These are phyloP conservation scores for Nibea coibor DNA, from an alignment of 2,113 vertebrate species.

Conservation along the genomic window DNA sequence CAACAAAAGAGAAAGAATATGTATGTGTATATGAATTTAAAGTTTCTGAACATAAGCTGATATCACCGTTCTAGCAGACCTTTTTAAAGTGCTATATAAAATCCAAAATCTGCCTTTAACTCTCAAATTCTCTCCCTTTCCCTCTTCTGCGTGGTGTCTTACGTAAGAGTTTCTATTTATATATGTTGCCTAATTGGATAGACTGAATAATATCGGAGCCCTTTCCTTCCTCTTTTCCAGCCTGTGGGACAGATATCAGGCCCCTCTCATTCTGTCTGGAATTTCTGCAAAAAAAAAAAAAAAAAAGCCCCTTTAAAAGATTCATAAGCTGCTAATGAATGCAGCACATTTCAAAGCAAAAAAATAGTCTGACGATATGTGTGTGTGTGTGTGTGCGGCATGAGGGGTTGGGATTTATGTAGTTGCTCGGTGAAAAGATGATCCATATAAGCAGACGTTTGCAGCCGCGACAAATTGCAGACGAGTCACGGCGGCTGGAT, in stretches of 20 bases:
- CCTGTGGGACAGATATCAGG: slow-evolving; percentile 54
- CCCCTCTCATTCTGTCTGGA: slow-evolving; percentile 59
- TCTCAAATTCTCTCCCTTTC: slow-evolving; percentile 34
- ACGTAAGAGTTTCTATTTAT: slow-evolving; percentile 71
- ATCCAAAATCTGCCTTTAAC: slow-evolving; percentile 35
- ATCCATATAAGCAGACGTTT: slow-evolving; percentile 27
- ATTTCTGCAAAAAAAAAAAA: slow-evolving; percentile 34
- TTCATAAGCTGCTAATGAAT: slow-evolving; percentile 79
- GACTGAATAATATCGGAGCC: slow-evolving; percentile 57
- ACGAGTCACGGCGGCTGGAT: not conserved
- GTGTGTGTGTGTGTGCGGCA: not conserved
- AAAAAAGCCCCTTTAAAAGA: slow-evolving; percentile 60
- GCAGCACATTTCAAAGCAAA: slow-evolving; percentile 66
- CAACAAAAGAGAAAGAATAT: not conserved
- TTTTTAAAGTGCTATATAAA: slow-evolving; percentile 2
- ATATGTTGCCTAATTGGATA: slow-evolving; percentile 69
- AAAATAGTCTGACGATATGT: slow-evolving; percentile 23
- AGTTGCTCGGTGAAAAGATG: slow-evolving; percentile 33
- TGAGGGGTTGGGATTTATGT: slow-evolving; percentile 19
- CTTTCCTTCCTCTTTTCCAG: slow-evolving; percentile 54
- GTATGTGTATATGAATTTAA: not conserved
- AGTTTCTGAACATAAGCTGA: not conserved
- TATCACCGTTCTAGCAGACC: not conserved
- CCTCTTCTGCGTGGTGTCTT: slow-evolving; percentile 33
- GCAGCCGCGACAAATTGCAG: slow-evolving; percentile 33